Evolutionary conservation across 2,113 vertebrate species (phyloP), one percentile per base, ranked within the genome.

Genomic region (Lophura nycthemera): DNA sequence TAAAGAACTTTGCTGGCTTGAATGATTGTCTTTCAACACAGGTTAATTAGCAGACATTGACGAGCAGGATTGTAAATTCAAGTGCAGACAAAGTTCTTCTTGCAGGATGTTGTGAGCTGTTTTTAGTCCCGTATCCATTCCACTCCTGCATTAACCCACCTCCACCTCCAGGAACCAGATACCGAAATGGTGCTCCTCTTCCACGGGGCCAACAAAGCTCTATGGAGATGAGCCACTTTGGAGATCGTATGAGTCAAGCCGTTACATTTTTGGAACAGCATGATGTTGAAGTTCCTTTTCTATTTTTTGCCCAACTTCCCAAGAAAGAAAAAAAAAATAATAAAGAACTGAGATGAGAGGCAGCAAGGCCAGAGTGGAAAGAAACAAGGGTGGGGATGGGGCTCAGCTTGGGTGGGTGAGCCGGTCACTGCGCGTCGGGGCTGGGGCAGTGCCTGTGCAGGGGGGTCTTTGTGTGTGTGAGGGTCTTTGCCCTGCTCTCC

Each of bases 221-320:
- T 74, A 34, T 84, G 93, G 96, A 95, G 93, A 96, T 94, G 93
- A 96, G 93, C 93, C 67, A 92, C 93, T 94, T 90, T 30, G 83
- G 92, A 95, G 92, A 94, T 92, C 83, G 80, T 93, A 95, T 96
- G 95, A 96, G 96, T 96, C 96, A 96, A 96, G 86, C 93, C n/a
- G 86, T 56, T 96, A 96, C 96, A 96, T 96, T 96, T 96, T 96
- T 96, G 96, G 95, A 96, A 96, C 96, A 96, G 93, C 95, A 95
- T 96, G 92, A 96, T 96, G 95, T 93, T 95, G 89, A 94, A 96
- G 95, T 96, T 96, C 96, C 96, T 96, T 78, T 95, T 93, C 96
- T 96, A 96, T 95, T 96, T 96, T 95, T 96, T 57, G 47, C 88
- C 86, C 92, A 92, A 86, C 90, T 95, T 96, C 93, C 90, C 69